These are phyloP conservation scores for Drosophila athabasca DNA, from an alignment of 1,140 invertebrate genomes.

Conservation along the genomic window DNA sequence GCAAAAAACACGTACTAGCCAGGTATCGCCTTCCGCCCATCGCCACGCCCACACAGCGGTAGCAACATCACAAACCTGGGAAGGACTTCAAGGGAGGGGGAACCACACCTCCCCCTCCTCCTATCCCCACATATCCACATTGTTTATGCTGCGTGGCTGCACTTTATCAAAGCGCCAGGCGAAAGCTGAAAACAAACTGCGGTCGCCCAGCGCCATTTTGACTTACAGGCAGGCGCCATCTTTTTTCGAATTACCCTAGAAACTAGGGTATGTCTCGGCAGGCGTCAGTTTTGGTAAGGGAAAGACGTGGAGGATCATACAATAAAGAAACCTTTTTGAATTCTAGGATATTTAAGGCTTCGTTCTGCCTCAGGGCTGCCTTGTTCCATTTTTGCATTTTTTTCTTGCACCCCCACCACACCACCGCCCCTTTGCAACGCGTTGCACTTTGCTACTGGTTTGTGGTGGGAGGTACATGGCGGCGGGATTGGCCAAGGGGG, in stretches of 20 bases:
- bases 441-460: conserved; percentile 38
- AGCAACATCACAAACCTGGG: not conserved
- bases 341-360: not conserved
- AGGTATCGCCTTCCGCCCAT: conserved; percentile 11
- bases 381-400: not conserved
- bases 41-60: conserved; percentile 36
- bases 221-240: conserved; percentile 40
- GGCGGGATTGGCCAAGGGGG: not conserved
- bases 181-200: conserved; percentile 66
- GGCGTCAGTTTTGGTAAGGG: not conserved
- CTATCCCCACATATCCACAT: conserved; percentile 48
- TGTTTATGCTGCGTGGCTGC: conserved; percentile 77
- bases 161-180: conserved; percentile 72
- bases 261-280: not conserved
- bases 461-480: conserved; percentile 1
- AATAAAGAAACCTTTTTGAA: not conserved
- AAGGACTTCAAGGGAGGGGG: not conserved
- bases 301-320: not conserved
- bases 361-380: too few relatives aligned
- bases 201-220: conserved; percentile 62
- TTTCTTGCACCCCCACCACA: not conserved
- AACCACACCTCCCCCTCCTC: not conserved
- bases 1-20: conserved; percentile 66
- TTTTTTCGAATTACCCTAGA: conserved; percentile 7
- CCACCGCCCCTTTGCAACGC: not conserved